These are phyloP conservation scores for Coenonympha glycerion DNA, from an alignment of 2,888 invertebrate genomes.

Conservation along the genomic window DNA sequence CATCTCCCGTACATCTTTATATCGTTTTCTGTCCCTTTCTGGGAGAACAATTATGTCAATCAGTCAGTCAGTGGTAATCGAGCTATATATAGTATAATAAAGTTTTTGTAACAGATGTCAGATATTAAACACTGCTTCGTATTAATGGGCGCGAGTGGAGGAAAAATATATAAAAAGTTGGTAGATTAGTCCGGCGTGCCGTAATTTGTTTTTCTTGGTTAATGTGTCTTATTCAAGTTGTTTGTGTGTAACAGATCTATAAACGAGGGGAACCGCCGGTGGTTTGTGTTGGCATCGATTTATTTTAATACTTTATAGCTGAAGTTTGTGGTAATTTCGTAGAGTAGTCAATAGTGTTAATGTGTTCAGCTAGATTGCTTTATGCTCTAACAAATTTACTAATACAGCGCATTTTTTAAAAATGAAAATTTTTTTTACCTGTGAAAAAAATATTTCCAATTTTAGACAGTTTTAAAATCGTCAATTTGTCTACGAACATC, in stretches of 20 bases:
- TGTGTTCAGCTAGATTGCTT: not conserved
- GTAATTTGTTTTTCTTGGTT: conserved; percentile 38
- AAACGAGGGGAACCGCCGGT: conserved; percentile 5
- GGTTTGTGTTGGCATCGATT: conserved; percentile 3
- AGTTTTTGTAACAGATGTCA: conserved; percentile 77
- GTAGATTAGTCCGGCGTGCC: conserved; percentile 59
- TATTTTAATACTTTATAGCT: conserved; percentile 9
- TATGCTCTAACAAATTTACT: too few relatives aligned
- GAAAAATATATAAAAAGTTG: conserved; percentile 73
- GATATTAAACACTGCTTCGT: conserved; percentile 73
- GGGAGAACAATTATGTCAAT: too few relatives aligned
- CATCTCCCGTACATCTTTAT: too few relatives aligned
- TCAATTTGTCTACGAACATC: too few relatives aligned
- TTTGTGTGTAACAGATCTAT: conserved; percentile 15
- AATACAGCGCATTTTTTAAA: too few relatives aligned
- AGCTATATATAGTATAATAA: too few relatives aligned
- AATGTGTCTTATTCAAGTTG: conserved; percentile 25
- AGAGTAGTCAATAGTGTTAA: not conserved
- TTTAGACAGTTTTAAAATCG: too few relatives aligned
- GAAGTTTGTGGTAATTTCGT: not conserved
- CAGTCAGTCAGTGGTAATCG: too few relatives aligned
- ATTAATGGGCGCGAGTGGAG: conserved; percentile 67
- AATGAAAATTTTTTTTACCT: too few relatives aligned
- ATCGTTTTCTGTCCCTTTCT: too few relatives aligned
- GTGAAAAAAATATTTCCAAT: too few relatives aligned